These are phyloP conservation scores for Cryptops parisi DNA, from an alignment of 2,888 invertebrate genomes.

Conservation along the genomic window DNA sequence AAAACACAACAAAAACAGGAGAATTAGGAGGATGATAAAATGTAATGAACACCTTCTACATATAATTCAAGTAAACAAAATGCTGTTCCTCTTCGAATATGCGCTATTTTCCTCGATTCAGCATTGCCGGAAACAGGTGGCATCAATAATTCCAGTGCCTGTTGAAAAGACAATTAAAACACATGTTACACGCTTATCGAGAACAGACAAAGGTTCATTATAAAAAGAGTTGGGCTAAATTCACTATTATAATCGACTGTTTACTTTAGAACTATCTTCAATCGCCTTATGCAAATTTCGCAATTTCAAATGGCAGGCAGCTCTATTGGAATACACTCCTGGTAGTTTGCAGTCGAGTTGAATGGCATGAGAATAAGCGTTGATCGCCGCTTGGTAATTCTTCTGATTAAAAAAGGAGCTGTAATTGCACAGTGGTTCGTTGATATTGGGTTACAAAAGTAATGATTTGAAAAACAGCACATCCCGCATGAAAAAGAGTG, in stretches of 20 bases:
- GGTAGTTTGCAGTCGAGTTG: slow-evolving; percentile 54
- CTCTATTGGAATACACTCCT: slow-evolving; percentile 57
- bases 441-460: too few species aligned
- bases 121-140: slow-evolving; percentile 58
- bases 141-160: slow-evolving; percentile 56
- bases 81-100: slow-evolving; percentile 57
- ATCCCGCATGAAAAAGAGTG: neutral
- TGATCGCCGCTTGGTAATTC: slow-evolving; percentile 64
- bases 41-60: slow-evolving; percentile 40
- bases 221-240: too few species aligned
- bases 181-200: too few species aligned
- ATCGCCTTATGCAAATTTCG: slow-evolving; percentile 57
- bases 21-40: neutral
- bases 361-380: slow-evolving; percentile 65
- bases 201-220: too few species aligned
- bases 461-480: slow-evolving; percentile 2
- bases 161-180: slow-evolving; percentile 18
- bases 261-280: slow-evolving; percentile 43
- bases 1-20: neutral
- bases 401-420: slow-evolving; percentile 57
- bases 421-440: too few species aligned
- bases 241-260: slow-evolving; percentile 9
- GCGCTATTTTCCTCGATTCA: slow-evolving; percentile 52
- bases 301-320: slow-evolving; percentile 60
- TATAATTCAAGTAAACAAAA: slow-evolving; percentile 52